phyloP scores from a whole-genome alignment of 2,113 vertebrate species.

The Platysternon megacephalum region DNA sequence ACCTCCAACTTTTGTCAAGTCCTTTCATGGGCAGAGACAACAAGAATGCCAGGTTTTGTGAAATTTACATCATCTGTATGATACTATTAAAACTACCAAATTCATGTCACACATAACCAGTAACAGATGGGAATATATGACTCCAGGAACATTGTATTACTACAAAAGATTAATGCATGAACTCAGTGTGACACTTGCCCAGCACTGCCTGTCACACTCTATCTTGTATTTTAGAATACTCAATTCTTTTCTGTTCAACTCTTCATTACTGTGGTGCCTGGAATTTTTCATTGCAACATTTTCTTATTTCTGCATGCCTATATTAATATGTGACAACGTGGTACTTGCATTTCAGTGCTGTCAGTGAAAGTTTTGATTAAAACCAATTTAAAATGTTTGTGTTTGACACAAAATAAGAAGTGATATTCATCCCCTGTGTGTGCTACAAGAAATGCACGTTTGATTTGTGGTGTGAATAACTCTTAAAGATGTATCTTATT shows the following conservation, averaged over 20 bases:
- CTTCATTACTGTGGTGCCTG: neutral
- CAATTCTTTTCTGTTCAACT: neutral
- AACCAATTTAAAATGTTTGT: neutral
- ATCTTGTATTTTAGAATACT: neutral
- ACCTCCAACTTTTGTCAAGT: neutral
- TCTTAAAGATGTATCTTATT: neutral
- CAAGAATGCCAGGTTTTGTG: neutral
- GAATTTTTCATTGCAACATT: neutral
- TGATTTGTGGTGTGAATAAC: neutral
- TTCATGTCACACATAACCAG: neutral
- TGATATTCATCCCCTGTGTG: accelerated
- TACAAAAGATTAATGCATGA: neutral
- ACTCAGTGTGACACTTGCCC: neutral
- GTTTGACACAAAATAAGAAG: neutral
- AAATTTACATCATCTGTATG: neutral
- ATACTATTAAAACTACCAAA: neutral
- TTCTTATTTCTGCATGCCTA: neutral
- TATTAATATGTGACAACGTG: neutral
- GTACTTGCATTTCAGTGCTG: neutral
- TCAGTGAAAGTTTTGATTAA: neutral
- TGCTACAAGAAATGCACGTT: neutral
- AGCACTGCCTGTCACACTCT: neutral
- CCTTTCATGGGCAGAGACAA: neutral
- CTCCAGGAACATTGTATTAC: neutral
- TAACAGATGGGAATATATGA: neutral